Base-by-base conservation (phyloP, 1,140 invertebrate genomes). In the Drosophila ercepeae region DNA sequence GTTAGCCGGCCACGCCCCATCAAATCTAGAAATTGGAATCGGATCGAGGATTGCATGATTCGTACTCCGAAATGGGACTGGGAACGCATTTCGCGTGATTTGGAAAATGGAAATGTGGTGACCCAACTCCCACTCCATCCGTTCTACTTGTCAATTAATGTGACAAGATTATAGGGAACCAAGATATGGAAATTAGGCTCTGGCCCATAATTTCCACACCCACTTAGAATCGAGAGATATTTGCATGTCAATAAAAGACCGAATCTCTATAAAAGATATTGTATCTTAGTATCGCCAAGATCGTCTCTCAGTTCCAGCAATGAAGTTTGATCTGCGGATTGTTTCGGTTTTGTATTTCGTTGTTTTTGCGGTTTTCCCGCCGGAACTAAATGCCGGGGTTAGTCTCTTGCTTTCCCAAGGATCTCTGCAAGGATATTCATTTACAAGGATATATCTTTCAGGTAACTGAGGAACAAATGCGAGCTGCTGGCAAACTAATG, bases 401-500 rank as follows among this genome's bases (percentile, higher is more conserved):
- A 4, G 45, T 63, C 4, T 41, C 34, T n/a, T n/a, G 4, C 1
- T 16, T 8, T 16, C 4, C 6, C 11, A 13, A 7, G 3, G 13
- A 44, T 29, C 5, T 21, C 21, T 2, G 21, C 21, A 21, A 34
- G n/a, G 45, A n/a, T 36, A 5, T n/a, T n/a, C 8, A 32, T 9
- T 1, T 25, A 0, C 7, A 16, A 1, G 21, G 29, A 32, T 27
- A 9, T 9, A 11, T 32, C 2, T 39, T 16, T 0, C 49, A 86
- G 81, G 71, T 96, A 95, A 93, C 92, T 91, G 91, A 92, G 91
- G 78, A 90, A 44, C 90, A 91, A 18, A 91, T 91, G 89, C 63
- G 70, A 32, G 36, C 83, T 0, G 81, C 89, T 6, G 77, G 82
- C n/a, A 77, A 78, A 4, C 36, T 91, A 4, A 91, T 91, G 75